Base-by-base conservation (phyloP, 2,113 vertebrate species). In the Diglossa brunneiventris region DNA sequence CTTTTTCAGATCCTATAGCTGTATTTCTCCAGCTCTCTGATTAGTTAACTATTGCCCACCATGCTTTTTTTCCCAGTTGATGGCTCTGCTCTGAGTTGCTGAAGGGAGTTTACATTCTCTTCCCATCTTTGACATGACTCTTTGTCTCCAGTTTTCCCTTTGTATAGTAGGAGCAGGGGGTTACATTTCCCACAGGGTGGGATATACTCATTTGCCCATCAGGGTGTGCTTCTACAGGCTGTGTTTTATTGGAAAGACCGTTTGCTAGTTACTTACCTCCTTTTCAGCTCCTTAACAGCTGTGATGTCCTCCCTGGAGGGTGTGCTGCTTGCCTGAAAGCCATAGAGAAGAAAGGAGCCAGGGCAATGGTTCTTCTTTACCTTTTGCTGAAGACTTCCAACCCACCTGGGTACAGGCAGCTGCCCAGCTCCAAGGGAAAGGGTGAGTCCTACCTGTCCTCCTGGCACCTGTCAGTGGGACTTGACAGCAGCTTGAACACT, bases 341-440 rank as follows among this genome's bases (percentile, higher is more conserved):
- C 12, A 6, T 95, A 61, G 92, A 86, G 58, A 30, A 85, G 23
- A 90, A 95, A 92, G 96, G 96, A 62, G 73, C 41, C 22, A 33
- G 24, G 47, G 95, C 96, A 53, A 69, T 96, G 81, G 78, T 69
- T 70, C 42, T 91, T 49, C 94, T 97, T 42, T 97, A 97, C 76
- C 90, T 96, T 33, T 50, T 96, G 56, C 68, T 97, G 83, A 95
- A 96, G 78, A 41, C 35, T 39, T 92, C 73, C 27, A 39, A 86
- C 33, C 90, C 83, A 21, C 75, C 87, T 35, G 82, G 27, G 11
- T 97, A 97, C 12, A 87, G 19, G 47, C 74, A 95, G 68, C 93
- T 97, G 63, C 97, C 96, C 68, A 97, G 97, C 89, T 97, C 96
- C 69, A 84, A 85, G 73, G 95, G 90, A 58, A 96, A 94, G 41